Evolutionary conservation across 2,888 invertebrate genomes (phyloP).

Genomic region (Schrankia costaestrigalis): DNA sequence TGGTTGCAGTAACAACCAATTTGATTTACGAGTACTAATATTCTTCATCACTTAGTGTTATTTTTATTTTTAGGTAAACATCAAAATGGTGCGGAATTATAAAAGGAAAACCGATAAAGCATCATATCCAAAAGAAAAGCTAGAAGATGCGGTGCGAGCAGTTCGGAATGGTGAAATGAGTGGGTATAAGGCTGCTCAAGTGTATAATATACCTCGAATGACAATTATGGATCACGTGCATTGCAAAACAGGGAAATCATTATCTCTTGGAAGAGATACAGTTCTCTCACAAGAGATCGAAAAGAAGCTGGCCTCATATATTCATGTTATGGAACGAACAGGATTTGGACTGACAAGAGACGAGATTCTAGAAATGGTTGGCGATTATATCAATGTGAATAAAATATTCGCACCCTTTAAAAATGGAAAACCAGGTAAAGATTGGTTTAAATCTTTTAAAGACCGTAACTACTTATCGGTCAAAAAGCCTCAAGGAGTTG

Average conservation of each 20-base stretch:
- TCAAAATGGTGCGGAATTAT: too few relatives aligned
- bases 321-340: constrained; percentile 1
- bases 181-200: constrained; percentile 2
- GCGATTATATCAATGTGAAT: background rate
- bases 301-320: background rate
- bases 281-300: constrained; percentile 1
- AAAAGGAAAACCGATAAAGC: too few relatives aligned
- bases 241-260: background rate
- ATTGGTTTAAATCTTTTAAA: constrained; percentile 5
- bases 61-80: too few relatives aligned
- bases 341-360: constrained; percentile 3
- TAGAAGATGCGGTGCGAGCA: background rate
- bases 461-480: constrained; percentile 7
- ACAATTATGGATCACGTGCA: constrained; percentile 1
- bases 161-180: background rate
- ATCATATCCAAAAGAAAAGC: too few relatives aligned
- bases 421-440: constrained; percentile 6
- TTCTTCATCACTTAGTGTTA: too few relatives aligned
- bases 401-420: constrained; percentile 5
- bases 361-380: constrained; percentile 2
- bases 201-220: constrained; percentile 1
- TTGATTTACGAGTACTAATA: too few relatives aligned
- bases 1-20: too few relatives aligned
- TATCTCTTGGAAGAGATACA: constrained; percentile 1
- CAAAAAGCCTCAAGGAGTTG: constrained; percentile 21